Conservation (phyloP, 2,888 invertebrate species). For the Calliphora vomitoria region DNA sequence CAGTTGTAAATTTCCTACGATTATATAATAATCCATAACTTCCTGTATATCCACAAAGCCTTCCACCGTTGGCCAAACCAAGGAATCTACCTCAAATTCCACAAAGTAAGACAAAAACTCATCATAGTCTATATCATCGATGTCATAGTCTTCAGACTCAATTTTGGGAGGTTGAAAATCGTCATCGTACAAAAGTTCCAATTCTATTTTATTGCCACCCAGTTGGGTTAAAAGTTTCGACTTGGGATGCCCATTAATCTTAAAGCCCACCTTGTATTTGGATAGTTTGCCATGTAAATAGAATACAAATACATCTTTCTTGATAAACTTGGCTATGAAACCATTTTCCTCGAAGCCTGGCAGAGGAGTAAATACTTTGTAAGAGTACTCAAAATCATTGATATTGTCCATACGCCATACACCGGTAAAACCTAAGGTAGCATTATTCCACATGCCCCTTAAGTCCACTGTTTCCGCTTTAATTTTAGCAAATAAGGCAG, state of each 20-base stretch:
- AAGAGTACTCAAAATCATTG: conserved; percentile 91
- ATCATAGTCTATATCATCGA: conserved; percentile 83
- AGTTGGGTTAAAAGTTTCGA: conserved; percentile 81
- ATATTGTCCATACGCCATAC: conserved; percentile 87
- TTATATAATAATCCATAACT: conserved; percentile 85
- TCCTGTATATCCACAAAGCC: conserved; percentile 86
- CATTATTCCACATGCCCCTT: conserved; percentile 90
- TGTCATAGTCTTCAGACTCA: conserved; percentile 79
- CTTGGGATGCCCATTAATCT: conserved; percentile 82
- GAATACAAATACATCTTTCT: conserved; percentile 88
- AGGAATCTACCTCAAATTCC: conserved; percentile 86
- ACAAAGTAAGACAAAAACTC: conserved; percentile 86
- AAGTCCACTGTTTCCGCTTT: conserved; percentile 90
- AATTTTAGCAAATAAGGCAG: conserved; percentile 89
- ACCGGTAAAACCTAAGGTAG: conserved; percentile 91
- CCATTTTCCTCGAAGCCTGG: conserved; percentile 92
- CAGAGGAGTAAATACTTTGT: conserved; percentile 91
- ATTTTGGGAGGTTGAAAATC: conserved; percentile 80
- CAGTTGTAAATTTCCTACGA: conserved; percentile 85
- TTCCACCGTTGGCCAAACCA: conserved; percentile 86
- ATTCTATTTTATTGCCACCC: conserved; percentile 79
- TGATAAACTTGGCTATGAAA: conserved; percentile 88
- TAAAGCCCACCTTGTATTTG: conserved; percentile 87
- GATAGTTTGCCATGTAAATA: conserved; percentile 90
- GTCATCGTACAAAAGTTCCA: conserved; percentile 82